These are phyloP conservation scores for Cosmorhoe ocellata DNA, from an alignment of 2,888 invertebrate species.

Conservation along the genomic window DNA sequence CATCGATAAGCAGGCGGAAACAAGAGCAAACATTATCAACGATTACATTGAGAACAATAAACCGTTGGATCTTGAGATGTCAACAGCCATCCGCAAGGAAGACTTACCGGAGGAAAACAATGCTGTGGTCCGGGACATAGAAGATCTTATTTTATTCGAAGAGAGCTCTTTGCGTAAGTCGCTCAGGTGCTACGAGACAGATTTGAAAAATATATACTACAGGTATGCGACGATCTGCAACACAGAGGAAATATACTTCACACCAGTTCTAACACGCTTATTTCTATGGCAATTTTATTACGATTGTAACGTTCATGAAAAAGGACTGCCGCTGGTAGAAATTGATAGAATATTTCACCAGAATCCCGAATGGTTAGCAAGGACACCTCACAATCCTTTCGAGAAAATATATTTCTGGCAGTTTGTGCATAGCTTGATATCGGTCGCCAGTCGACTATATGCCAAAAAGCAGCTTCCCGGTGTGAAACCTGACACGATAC, in stretches of 20 bases:
- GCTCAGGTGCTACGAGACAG: conserved; percentile 69
- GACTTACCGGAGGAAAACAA: conserved; percentile 19
- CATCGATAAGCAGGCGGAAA: conserved; percentile 57
- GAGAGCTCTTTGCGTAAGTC: conserved; percentile 69
- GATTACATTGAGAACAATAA: conserved; percentile 61
- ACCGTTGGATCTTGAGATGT: conserved; percentile 29
- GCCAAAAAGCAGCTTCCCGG: conserved; percentile 57
- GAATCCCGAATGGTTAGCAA: conserved; percentile 73
- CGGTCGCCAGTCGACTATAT: conserved; percentile 74
- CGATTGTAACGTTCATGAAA: conserved; percentile 78
- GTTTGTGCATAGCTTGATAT: conserved; percentile 80
- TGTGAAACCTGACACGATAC: conserved; percentile 67
- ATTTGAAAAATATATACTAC: conserved; percentile 76
- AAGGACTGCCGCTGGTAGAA: conserved; percentile 74
- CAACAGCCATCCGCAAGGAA: conserved; percentile 28
- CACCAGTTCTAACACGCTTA: conserved; percentile 74
- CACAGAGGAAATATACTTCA: conserved; percentile 56
- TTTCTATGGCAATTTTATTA: conserved; percentile 84
- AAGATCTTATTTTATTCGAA: conserved; percentile 65
- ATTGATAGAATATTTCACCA: conserved; percentile 74
- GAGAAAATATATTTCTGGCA: conserved; percentile 85
- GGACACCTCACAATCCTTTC: conserved; percentile 78
- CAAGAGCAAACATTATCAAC: conserved; percentile 49
- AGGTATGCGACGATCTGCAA: conserved; percentile 77
- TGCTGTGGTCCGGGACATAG: conserved; percentile 31